These are phyloP conservation scores for Caenorhabditis plicata DNA, from an alignment of 2,888 invertebrate species.

Conservation along the genomic window DNA sequence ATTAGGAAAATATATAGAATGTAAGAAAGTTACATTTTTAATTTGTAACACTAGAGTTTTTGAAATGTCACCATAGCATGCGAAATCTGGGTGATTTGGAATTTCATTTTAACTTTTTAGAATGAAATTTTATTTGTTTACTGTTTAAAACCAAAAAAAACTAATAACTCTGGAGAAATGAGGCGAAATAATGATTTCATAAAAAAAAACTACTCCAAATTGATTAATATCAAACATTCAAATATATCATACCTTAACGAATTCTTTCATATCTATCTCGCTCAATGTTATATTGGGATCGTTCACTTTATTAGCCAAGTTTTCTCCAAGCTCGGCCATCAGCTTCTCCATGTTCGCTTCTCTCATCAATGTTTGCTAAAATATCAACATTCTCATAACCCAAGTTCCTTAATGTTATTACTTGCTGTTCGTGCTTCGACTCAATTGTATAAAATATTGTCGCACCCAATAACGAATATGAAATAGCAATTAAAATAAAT, in stretches of 20 bases:
- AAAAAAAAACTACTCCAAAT: no score
- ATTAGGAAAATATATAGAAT: no score
- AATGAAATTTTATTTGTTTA: no score
- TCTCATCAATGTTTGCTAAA: constrained; percentile 13
- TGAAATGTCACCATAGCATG: no score
- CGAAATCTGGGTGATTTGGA: neutral
- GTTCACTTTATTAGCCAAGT: constrained; percentile 21
- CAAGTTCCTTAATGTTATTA: constrained; percentile 1
- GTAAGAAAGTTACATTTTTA: no score
- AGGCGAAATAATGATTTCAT: no score
- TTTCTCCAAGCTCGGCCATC: constrained; percentile 10
- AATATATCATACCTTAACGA: constrained; percentile 18
- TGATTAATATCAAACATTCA: neutral
- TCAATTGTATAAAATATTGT: constrained; percentile 42
- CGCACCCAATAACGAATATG: constrained; percentile 42
- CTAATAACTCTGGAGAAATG: neutral
- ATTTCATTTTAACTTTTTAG: no score
- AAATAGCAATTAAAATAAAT: constrained; percentile 24
- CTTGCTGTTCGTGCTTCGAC: constrained; percentile 6
- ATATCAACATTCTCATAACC: neutral
- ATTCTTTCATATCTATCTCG: constrained; percentile 16
- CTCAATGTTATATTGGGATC: constrained; percentile 19
- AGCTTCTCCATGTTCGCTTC: constrained; percentile 15
- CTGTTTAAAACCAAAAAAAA: no score
- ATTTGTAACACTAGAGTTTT: no score